Conservation (phyloP, 2,797 vertebrate species). For the Knipowitschia caucasica region DNA sequence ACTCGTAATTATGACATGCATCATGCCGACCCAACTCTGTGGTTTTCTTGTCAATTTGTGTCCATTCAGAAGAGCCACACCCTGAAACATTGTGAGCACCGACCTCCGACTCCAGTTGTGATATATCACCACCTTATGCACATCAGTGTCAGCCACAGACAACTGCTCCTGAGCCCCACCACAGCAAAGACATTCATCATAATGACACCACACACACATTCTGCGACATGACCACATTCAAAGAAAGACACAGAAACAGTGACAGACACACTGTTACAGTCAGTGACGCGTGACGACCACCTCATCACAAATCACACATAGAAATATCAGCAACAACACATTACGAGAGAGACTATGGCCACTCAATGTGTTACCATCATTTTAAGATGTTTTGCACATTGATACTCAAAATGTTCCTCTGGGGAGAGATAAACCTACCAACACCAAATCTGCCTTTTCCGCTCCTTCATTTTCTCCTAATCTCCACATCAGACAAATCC, state of each 20-base stretch:
- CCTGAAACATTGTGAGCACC: constrained; percentile 9
- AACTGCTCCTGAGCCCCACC: constrained; percentile 65
- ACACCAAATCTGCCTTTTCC: constrained; percentile 5
- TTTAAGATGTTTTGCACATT: constrained; percentile 3
- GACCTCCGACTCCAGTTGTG: constrained; percentile 28
- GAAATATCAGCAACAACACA: constrained; percentile 40
- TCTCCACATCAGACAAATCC: constrained; percentile 50
- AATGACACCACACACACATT: constrained; percentile 57
- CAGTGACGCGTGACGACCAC: constrained; percentile 55
- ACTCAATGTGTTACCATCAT: constrained; percentile 12
- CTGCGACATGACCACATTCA: constrained; percentile 26
- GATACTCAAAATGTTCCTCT: constrained; percentile 23
- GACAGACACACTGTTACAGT: constrained; percentile 40
- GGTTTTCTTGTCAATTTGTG: not conserved
- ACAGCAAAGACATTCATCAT: constrained; percentile 70
- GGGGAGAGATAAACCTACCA: constrained; percentile 22
- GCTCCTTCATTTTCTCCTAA: constrained; percentile 27
- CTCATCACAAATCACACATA: constrained; percentile 53
- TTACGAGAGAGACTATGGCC: constrained; percentile 11
- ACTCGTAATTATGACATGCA: constrained; percentile 4
- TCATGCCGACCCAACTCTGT: constrained; percentile 20
- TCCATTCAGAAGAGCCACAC: constrained; percentile 20
- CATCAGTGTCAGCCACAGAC: constrained; percentile 62
- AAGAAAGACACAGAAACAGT: constrained; percentile 38
- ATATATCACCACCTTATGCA: constrained; percentile 69